Evolutionary conservation across 2,888 invertebrate genomes (phyloP), one percentile per base, ranked within the genome.

Genomic region (Neuroscelio doddi): DNA sequence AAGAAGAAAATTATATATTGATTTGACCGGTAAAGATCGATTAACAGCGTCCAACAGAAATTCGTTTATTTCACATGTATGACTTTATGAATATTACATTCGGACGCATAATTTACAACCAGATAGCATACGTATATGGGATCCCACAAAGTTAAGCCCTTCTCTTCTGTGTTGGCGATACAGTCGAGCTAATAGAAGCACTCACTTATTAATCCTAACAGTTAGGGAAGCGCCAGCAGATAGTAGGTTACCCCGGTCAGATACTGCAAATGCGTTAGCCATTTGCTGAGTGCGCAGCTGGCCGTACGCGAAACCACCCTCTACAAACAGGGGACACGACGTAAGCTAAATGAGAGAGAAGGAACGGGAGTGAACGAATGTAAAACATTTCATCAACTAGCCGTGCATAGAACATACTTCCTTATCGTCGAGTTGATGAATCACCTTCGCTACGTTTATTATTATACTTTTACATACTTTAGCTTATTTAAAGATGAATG

Each of bases 161-260:
- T 46, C 53, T 50, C 38, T 61, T 46, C 66, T 51, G 42, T 46
- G 51, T 55, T 56, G 53, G 62, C 62, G 59, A 64, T 64, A 65
- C 56, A 65, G 62, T 45, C 52, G 49, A 44, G 65, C 68, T 68
- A 65, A 63, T 65, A 65, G 64, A 68, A 65, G 64, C 62, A 53
- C 63, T 65, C 59, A 63, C 68, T 68, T 68, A 65, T 68, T 68
- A 68, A 68, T 68, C 63, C 68, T 38, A 65, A 63, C 63, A 65
- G 64, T 68, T 65, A 59, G 59, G 63, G 52, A 65, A 65, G 41
- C 45, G 53, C 57, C 50, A 36, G 42, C 46, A 50, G 67, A 56
- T 64, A 57, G 57, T 61, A 52, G 56, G 53, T 47, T 16, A 38
- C 16, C 32, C 21, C 44, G 36, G 34, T 14, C 27, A 26, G 41